Evolutionary conservation across 2,888 invertebrate genomes (phyloP).

Genomic region (Aphodius sticticus): DNA sequence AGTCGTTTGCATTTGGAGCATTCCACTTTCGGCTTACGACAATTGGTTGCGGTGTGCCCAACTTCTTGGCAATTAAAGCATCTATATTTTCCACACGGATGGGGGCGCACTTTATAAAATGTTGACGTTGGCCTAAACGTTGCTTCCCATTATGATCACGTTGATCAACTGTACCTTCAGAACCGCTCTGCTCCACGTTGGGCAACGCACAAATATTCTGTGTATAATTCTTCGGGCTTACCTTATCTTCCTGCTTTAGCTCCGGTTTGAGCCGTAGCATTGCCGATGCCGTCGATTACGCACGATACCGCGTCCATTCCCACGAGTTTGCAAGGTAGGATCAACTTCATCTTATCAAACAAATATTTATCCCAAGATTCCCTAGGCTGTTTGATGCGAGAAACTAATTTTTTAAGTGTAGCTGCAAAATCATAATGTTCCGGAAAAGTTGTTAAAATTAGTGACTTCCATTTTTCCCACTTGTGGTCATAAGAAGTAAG

Average conservation of each 20-base stretch:
- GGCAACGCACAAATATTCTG: conserved; percentile 27
- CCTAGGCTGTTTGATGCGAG: conserved; percentile 32
- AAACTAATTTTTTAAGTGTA: conserved; percentile 23
- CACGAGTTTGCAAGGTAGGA: conserved; percentile 31
- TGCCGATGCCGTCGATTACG: conserved; percentile 36
- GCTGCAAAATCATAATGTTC: conserved; percentile 28
- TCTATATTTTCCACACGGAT: not conserved
- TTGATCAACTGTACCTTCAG: not conserved
- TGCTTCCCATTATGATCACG: not conserved
- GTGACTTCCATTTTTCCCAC: conserved; percentile 31
- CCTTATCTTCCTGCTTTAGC: conserved; percentile 33
- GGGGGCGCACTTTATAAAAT: not conserved
- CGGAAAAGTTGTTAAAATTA: conserved; percentile 30
- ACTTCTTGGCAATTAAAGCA: not conserved
- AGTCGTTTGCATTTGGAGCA: not conserved
- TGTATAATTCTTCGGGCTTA: conserved; percentile 29
- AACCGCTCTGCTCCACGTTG: not conserved
- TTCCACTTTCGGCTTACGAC: not conserved
- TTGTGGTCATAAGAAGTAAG: not conserved
- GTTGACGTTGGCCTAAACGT: not conserved
- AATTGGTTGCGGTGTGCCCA: not conserved
- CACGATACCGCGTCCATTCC: conserved; percentile 38
- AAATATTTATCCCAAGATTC: conserved; percentile 33
- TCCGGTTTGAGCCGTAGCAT: conserved; percentile 28
- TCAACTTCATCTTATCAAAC: conserved; percentile 47